These are phyloP conservation scores for Cyclargus thomasi DNA, from an alignment of 1,140 invertebrate genomes.

Conservation along the genomic window DNA sequence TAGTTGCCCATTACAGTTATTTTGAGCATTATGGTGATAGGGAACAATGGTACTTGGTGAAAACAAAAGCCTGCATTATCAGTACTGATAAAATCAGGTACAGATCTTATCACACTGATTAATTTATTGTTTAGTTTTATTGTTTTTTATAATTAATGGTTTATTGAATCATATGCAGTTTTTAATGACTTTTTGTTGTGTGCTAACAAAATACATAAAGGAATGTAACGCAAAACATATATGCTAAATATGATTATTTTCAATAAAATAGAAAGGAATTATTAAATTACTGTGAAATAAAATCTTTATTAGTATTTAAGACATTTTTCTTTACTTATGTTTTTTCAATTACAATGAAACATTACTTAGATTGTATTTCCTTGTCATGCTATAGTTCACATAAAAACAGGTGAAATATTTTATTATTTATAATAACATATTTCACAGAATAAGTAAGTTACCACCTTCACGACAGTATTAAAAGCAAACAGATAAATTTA, in stretches of 20 bases:
- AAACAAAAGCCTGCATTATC: conserved; percentile 37
- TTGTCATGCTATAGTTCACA: background rate
- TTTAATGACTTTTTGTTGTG: too few relatives aligned
- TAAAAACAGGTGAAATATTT: background rate
- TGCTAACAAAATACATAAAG: too few relatives aligned
- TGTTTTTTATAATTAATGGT: background rate
- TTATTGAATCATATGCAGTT: background rate
- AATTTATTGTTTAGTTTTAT: background rate
- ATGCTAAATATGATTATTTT: too few relatives aligned
- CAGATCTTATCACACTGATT: conserved; percentile 28
- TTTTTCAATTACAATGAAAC: too few relatives aligned
- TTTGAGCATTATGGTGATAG: conserved; percentile 30
- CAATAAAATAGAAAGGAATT: too few relatives aligned
- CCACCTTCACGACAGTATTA: background rate
- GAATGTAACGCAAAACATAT: too few relatives aligned
- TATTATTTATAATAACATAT: too few relatives aligned
- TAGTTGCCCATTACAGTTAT: conserved; percentile 24
- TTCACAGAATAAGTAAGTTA: background rate
- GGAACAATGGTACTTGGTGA: conserved; percentile 40
- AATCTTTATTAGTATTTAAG: too few relatives aligned
- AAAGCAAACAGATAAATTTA: background rate
- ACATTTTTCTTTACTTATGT: too few relatives aligned
- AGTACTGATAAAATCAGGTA: conserved; percentile 32
- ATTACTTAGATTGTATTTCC: too few relatives aligned
- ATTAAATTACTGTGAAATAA: too few relatives aligned